Conservation (phyloP, 2,888 invertebrate species). For the Heliconius erato region DNA sequence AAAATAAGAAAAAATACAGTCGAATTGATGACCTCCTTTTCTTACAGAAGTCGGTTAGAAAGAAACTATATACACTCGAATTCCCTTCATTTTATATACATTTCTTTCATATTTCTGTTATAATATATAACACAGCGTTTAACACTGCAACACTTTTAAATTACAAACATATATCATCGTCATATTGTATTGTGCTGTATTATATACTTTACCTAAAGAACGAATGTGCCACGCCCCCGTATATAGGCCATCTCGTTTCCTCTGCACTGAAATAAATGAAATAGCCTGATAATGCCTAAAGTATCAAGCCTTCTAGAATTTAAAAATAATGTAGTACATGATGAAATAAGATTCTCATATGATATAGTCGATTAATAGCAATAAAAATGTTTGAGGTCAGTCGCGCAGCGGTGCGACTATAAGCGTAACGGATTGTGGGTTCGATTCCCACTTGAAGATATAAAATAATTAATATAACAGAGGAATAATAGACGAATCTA, state of each 20-base stretch:
- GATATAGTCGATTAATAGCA: background rate
- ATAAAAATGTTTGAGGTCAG: background rate
- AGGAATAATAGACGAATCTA: too few species aligned
- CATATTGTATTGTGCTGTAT: slow-evolving; percentile 9
- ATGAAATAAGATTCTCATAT: background rate
- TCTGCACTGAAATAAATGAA: slow-evolving; percentile 53
- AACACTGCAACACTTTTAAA: slow-evolving; percentile 10
- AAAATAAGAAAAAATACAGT: too few species aligned
- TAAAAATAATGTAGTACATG: background rate
- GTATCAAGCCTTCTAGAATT: slow-evolving; percentile 24
- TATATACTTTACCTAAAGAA: slow-evolving; percentile 46
- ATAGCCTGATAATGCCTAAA: slow-evolving; percentile 48
- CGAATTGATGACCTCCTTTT: too few species aligned
- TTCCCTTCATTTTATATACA: background rate
- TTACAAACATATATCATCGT: background rate
- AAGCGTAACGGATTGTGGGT: too few species aligned
- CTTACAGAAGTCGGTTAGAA: too few species aligned
- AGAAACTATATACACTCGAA: background rate
- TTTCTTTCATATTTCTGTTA: slow-evolving; percentile 6
- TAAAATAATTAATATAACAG: too few species aligned
- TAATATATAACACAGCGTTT: background rate
- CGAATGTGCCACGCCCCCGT: slow-evolving; percentile 68
- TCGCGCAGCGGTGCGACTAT: too few species aligned
- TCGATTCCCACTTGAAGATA: too few species aligned
- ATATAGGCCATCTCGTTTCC: slow-evolving; percentile 55